Evolutionary conservation across 2,113 vertebrate species (phyloP), one percentile per base, ranked within the genome.

Genomic region (Corythaixoides concolor): DNA sequence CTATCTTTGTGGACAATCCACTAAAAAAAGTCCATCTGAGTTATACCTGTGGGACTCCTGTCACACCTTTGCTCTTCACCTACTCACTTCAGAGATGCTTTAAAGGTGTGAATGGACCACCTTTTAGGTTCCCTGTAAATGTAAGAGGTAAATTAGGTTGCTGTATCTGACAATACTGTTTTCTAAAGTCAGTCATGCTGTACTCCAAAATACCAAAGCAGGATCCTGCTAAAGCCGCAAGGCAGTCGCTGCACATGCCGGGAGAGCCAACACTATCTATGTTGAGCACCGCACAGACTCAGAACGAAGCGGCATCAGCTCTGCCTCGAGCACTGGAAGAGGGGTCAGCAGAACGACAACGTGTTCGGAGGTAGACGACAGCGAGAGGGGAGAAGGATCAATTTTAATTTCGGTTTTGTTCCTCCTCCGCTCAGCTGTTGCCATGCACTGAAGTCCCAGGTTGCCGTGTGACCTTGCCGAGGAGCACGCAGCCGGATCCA

Each of bases 401-500:
- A 37, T 83, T 84, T 95, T 89, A 87, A 94, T 95, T 94, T 97
- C 17, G 24, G 79, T 72, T 52, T 74, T 80, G 88, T 94, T 92
- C 95, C 97, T 97, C 96, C 97, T 97, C 90, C 68, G 53, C 86
- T 95, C 90, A 87, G 95, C 92, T 96, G 93, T 77, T 63, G 96
- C 95, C 94, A 92, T 26, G 77, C 85, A 55, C 93, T 88, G 88
- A 53, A 96, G 95, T 66, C 96, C 74, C 68, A 94, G 95, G 91
- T 79, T 97, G 95, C 75, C 59, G 77, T 90, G 89, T 98, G 98
- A 98, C 98, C 98, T 98, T 98, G 97, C 91, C 22, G 91, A 85
- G 97, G 58, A 96, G 94, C 90, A 39, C 27, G 28, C 92, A 88
- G 92, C 86, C 90, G 18, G 92, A 75, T 63, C 94, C n/a, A 66